phyloP scores from a whole-genome alignment of 2,113 vertebrate species.

The cattle (Bos taurus) region DNA sequence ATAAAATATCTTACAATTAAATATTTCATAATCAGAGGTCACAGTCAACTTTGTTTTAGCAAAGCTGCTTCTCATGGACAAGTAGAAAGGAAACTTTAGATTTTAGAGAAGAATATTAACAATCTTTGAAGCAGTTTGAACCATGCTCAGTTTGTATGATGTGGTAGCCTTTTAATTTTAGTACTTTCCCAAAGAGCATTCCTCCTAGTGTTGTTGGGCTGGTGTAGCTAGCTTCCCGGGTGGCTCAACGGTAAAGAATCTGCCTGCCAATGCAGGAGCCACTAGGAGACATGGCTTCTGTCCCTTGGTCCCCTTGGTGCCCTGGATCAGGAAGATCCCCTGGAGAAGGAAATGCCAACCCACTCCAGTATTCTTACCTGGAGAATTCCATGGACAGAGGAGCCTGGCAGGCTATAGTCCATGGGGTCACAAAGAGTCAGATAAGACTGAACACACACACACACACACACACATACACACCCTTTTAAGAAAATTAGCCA shows the following conservation, averaged over 20 bases:
- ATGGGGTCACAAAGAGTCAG: not conserved
- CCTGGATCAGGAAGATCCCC: not conserved
- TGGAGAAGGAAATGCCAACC: not conserved
- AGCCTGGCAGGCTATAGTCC: not conserved
- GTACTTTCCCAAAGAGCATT: not conserved
- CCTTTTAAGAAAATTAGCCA: not conserved
- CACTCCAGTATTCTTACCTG: not conserved
- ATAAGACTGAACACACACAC: not conserved
- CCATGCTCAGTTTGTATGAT: not conserved
- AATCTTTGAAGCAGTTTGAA: slow-evolving; percentile 26
- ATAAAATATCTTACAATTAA: not conserved
- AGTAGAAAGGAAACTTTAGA: not conserved
- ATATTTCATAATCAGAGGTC: slow-evolving; percentile 14
- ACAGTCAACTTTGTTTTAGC: not conserved
- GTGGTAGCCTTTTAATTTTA: not conserved
- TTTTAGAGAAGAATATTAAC: not conserved
- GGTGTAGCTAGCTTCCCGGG: not conserved
- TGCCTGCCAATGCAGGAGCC: not conserved
- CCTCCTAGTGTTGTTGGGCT: not conserved
- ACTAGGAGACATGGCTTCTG: not conserved
- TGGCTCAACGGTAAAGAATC: not conserved
- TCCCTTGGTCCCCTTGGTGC: not conserved
- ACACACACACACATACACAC: not conserved
- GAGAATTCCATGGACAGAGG: not conserved
- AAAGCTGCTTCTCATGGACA: not conserved